Conservation (phyloP, 1,140 invertebrate genomes). For the Penaeus indicus region DNA sequence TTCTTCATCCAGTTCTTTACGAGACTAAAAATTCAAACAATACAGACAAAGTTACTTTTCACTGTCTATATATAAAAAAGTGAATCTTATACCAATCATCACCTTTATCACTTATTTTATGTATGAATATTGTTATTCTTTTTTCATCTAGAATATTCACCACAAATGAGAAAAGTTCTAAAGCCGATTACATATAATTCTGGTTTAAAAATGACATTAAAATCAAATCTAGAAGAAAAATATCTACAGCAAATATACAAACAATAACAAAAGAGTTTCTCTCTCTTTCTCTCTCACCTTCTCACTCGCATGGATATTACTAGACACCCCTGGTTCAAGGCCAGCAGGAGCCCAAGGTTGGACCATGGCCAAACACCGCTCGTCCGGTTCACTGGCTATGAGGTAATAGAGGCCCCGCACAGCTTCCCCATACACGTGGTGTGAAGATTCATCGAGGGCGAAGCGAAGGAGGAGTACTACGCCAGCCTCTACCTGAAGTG, state of each 20-base stretch:
- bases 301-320: slow-evolving; percentile 56
- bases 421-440: slow-evolving; percentile 69
- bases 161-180: too few species aligned
- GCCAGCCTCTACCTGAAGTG: slow-evolving; percentile 69
- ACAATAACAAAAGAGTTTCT: too few species aligned
- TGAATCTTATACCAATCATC: too few species aligned
- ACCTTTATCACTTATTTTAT: too few species aligned
- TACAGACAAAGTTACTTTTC: too few species aligned
- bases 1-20: slow-evolving; percentile 66
- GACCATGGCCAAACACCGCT: slow-evolving; percentile 67
- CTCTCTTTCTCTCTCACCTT: slow-evolving; percentile 35
- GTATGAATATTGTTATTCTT: too few species aligned
- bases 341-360: slow-evolving; percentile 59
- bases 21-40: slow-evolving; percentile 28
- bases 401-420: slow-evolving; percentile 70
- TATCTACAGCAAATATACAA: too few species aligned
- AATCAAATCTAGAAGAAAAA: too few species aligned
- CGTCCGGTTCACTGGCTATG: slow-evolving; percentile 70
- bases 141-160: too few species aligned
- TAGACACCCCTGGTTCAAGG: slow-evolving; percentile 55
- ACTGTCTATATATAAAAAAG: too few species aligned
- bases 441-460: slow-evolving; percentile 72
- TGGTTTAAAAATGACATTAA: too few species aligned
- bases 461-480: slow-evolving; percentile 72
- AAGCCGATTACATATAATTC: too few species aligned